Evolutionary conservation across 2,797 vertebrate species (phyloP).

Genomic region (Buphagus erythrorhynchus): DNA sequence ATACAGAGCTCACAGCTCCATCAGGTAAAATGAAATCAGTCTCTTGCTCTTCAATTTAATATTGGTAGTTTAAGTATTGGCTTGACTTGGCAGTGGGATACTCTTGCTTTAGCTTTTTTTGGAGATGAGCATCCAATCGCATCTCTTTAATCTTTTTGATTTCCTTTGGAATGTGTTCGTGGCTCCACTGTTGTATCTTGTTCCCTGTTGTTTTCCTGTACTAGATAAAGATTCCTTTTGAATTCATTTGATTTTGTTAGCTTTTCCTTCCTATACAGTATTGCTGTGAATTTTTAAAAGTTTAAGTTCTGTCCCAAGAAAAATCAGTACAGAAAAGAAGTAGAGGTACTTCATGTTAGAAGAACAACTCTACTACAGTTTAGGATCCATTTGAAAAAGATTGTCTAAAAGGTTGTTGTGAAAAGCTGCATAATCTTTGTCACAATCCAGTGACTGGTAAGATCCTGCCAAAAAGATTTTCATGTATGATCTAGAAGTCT

Average conservation of each 20-base stretch:
- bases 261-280: neutral
- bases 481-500: neutral
- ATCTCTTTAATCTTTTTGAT: neutral
- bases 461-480: neutral
- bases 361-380: neutral
- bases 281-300: neutral
- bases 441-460: neutral
- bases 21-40: slow-evolving; percentile 79
- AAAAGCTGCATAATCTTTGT: neutral
- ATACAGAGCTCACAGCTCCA: slow-evolving; percentile 95
- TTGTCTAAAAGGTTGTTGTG: neutral
- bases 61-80: neutral
- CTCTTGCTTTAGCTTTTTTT: neutral
- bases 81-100: neutral
- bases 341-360: neutral
- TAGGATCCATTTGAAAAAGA: neutral
- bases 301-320: neutral
- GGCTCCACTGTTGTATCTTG: neutral
- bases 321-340: neutral
- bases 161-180: neutral
- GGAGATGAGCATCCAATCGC: neutral
- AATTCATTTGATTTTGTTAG: neutral
- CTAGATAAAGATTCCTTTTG: neutral
- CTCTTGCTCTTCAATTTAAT: neutral
- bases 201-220: neutral